Percentiles rank a stretch among this genome's conserved stretches.
phyloP scores from a whole-genome alignment of 1,140 invertebrate species.

The Pseudomyrmex sp. region DNA sequence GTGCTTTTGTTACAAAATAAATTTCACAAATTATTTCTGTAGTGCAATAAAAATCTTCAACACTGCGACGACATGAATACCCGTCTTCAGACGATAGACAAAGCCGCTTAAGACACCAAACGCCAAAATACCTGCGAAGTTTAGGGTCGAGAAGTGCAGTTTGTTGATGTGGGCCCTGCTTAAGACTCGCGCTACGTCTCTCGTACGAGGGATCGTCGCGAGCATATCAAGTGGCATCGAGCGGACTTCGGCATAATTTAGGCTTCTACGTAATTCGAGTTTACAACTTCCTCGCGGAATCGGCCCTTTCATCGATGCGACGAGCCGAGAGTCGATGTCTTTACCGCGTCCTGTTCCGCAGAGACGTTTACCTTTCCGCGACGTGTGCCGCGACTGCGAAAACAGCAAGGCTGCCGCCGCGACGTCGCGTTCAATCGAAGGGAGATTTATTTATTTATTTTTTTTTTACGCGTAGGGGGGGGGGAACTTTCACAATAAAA shows the following conservation, averaged over 20 bases:
- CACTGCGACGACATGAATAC: no score
- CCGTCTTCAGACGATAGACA: no score
- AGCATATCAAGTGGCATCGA: slow-evolving; percentile 66
- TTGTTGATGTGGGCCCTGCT: no score
- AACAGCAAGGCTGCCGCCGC: neutral
- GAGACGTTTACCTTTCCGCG: neutral
- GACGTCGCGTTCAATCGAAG: neutral
- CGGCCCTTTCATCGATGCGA: slow-evolving; percentile 36
- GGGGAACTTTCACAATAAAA: neutral
- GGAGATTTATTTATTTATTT: neutral
- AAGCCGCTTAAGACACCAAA: no score
- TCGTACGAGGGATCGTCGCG: slow-evolving; percentile 61
- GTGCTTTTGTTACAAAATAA: no score
- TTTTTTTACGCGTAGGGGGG: neutral
- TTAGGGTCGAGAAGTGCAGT: no score
- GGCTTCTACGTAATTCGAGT: slow-evolving; percentile 69
- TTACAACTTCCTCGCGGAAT: slow-evolving; percentile 81
- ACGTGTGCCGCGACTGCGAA: slow-evolving; percentile 49
- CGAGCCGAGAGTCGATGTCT: neutral
- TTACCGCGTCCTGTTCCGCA: neutral
- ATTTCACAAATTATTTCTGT: no score
- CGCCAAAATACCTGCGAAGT: no score
- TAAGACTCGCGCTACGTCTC: slow-evolving; percentile 49
- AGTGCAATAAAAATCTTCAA: no score
- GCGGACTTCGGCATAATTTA: slow-evolving; percentile 39